These are phyloP conservation scores for Autographa gamma DNA, from an alignment of 2,888 invertebrate species.

Conservation along the genomic window DNA sequence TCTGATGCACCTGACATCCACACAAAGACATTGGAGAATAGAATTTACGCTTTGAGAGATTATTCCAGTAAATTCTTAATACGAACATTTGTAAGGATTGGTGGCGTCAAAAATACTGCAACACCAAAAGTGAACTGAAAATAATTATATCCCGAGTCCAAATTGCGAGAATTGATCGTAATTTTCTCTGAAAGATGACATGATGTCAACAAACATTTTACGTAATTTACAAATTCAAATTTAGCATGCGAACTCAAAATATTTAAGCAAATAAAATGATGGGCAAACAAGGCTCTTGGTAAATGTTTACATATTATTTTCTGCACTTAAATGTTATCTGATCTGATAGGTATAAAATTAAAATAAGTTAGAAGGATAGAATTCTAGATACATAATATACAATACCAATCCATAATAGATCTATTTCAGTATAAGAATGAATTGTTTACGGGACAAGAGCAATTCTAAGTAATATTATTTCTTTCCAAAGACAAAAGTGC, in stretches of 20 bases:
- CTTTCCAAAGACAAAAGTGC: conserved; percentile 51
- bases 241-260: conserved; percentile 54
- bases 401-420: conserved; percentile 35
- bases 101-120: conserved; percentile 16
- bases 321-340: neutral
- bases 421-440: conserved; percentile 16
- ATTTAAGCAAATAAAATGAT: conserved; percentile 55
- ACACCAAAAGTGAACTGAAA: conserved; percentile 19
- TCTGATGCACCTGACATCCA: conserved; percentile 63
- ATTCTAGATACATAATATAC: conserved; percentile 1
- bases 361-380: conserved; percentile 17
- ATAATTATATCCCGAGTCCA: conserved; percentile 23
- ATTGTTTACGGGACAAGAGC: conserved; percentile 21
- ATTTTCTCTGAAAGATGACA: conserved; percentile 56
- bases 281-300: conserved; percentile 42
- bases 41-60: conserved; percentile 36
- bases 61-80: conserved; percentile 10
- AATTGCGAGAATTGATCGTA: conserved; percentile 51
- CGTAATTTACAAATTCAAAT: conserved; percentile 57
- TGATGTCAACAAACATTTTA: conserved; percentile 44
- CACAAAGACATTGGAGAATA: conserved; percentile 58
- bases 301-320: neutral
- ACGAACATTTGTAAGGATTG: conserved; percentile 9
- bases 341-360: neutral
- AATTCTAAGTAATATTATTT: conserved; percentile 12